Conservation (phyloP, 2,113 vertebrate species). For the Lasiurus borealis region DNA sequence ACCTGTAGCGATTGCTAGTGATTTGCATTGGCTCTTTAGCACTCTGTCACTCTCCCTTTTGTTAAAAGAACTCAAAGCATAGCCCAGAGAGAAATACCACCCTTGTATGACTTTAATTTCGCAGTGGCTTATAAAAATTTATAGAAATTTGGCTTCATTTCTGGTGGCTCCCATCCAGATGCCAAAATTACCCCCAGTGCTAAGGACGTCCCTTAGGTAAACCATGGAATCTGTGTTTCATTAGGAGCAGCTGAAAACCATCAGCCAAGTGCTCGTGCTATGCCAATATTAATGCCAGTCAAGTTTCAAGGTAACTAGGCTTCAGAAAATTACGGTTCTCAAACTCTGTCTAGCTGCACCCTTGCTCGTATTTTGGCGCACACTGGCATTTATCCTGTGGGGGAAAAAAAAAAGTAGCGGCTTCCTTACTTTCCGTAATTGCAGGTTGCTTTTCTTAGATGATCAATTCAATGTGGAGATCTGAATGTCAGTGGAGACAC, state of each 20-base stretch:
- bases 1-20: neutral
- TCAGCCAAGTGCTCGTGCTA: slow-evolving; percentile 60
- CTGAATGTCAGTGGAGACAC: slow-evolving; percentile 36
- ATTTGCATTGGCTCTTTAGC: neutral
- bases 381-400: neutral
- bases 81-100: slow-evolving; percentile 67
- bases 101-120: slow-evolving; percentile 81
- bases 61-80: slow-evolving; percentile 72
- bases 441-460: neutral
- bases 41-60: slow-evolving; percentile 40
- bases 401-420: neutral
- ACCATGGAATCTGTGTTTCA: slow-evolving; percentile 75
- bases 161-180: slow-evolving; percentile 76
- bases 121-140: slow-evolving; percentile 85
- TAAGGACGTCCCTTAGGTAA: slow-evolving; percentile 75
- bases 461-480: slow-evolving; percentile 33
- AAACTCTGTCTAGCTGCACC: slow-evolving; percentile 39
- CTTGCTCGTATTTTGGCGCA: slow-evolving; percentile 30
- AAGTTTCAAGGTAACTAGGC: slow-evolving; percentile 73
- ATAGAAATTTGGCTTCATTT: slow-evolving; percentile 81
- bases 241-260: slow-evolving; percentile 81
- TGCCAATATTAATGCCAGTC: slow-evolving; percentile 77
- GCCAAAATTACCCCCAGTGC: slow-evolving; percentile 74
- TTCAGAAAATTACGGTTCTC: slow-evolving; percentile 69
- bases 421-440: slow-evolving; percentile 49